Conservation (phyloP, 2,797 vertebrate genomes). For the Pogonophryne albipinna region DNA sequence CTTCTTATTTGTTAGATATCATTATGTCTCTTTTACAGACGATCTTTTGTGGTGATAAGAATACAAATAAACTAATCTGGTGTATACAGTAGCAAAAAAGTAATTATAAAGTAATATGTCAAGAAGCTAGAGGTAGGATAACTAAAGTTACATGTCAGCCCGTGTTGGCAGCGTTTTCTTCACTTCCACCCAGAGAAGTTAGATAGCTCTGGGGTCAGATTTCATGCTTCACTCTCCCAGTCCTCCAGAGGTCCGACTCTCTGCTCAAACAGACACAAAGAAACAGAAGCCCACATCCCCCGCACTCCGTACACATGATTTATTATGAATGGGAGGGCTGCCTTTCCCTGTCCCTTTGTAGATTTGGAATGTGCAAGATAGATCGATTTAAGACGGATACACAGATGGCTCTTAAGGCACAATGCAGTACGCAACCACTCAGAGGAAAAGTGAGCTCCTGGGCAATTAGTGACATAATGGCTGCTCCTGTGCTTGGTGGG, state of each 20-base stretch:
- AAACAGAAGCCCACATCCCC: slow-evolving; percentile 66
- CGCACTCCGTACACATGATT: slow-evolving; percentile 60
- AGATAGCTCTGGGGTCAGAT: slow-evolving; percentile 59
- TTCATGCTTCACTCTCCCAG: slow-evolving; percentile 56
- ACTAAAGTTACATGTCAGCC: slow-evolving; percentile 31
- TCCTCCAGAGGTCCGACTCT: slow-evolving; percentile 40
- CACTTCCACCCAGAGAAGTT: slow-evolving; percentile 28
- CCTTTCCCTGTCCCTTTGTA: slow-evolving; percentile 52
- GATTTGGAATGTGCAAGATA: slow-evolving; percentile 69
- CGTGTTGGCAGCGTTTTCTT: slow-evolving; percentile 17
- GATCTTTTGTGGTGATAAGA: not conserved
- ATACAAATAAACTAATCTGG: not conserved
- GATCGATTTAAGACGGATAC: slow-evolving; percentile 66
- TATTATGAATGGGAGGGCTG: slow-evolving; percentile 74
- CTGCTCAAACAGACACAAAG: slow-evolving; percentile 57
- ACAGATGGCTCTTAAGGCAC: slow-evolving; percentile 71
- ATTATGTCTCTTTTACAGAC: not conserved
- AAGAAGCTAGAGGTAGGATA: not conserved
- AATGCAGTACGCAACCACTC: slow-evolving; percentile 61
- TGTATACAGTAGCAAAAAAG: not conserved
- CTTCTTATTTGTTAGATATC: not conserved
- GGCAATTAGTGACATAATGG: slow-evolving; percentile 76
- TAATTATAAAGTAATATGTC: slow-evolving; percentile 5
- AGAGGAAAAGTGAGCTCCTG: slow-evolving; percentile 71
- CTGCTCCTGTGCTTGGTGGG: slow-evolving; percentile 70